Percentiles rank a stretch among this genome's conserved stretches.
phyloP scores from a whole-genome alignment of 64 coral and sea anemone species.

The Actinia tenebrosa region DNA sequence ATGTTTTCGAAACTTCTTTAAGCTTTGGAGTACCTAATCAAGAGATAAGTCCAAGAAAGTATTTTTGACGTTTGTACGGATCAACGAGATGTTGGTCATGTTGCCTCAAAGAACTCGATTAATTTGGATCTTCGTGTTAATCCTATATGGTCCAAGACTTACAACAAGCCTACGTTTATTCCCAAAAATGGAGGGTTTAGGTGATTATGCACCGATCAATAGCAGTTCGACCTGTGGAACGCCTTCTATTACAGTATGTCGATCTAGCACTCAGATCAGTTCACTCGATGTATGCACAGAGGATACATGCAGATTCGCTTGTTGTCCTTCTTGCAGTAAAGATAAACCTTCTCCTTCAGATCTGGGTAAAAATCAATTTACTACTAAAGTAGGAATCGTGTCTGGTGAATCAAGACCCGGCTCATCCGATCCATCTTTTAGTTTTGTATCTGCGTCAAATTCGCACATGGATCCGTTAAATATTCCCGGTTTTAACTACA shows the following conservation, averaged over 20 bases:
- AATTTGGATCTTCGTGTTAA: background rate
- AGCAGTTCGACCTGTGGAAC: constrained; percentile 82
- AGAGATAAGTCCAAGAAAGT: background rate
- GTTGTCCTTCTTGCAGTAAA: constrained; percentile 52
- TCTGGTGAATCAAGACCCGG: constrained; percentile 70
- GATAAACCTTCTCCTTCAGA: constrained; percentile 31
- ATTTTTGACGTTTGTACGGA: background rate
- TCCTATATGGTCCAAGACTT: background rate
- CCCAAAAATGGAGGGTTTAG: constrained; percentile 60
- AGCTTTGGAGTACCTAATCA: background rate
- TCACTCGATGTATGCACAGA: constrained; percentile 59
- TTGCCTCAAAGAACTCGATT: background rate
- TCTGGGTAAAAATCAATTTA: constrained; percentile 18
- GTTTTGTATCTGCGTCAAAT: constrained; percentile 40
- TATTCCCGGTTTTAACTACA: constrained; percentile 42
- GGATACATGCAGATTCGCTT: constrained; percentile 66
- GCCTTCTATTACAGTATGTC: constrained; percentile 45
- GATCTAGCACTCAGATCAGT: constrained; percentile 8
- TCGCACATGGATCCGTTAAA: constrained; percentile 51
- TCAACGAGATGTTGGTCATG: background rate
- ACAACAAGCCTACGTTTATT: constrained; percentile 25
- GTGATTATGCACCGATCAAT: constrained; percentile 55
- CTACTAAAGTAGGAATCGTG: background rate
- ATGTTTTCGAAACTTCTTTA: background rate
- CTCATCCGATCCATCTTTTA: constrained; percentile 43